A percentile compares a stretch with the other conserved stretches of the same genome.
Evolutionary conservation across 2,888 invertebrate genomes (phyloP).

Genomic region (Zelleria hepariella): DNA sequence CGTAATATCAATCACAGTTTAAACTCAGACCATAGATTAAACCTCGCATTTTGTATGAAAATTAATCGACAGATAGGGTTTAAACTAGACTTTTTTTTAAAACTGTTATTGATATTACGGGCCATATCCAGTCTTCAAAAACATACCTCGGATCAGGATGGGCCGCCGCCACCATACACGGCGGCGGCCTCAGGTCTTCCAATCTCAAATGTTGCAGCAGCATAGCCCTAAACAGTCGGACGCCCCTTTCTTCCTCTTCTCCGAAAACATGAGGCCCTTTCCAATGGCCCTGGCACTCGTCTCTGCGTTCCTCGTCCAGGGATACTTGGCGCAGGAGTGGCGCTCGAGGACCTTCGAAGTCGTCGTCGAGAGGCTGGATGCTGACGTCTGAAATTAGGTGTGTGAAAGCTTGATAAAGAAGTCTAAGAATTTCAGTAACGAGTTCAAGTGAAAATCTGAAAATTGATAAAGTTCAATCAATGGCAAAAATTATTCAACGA

Average conservation of each 20-base stretch:
- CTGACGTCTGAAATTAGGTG: conserved; percentile 53
- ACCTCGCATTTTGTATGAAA: too few relatives aligned
- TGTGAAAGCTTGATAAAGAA: too few relatives aligned
- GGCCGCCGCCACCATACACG: conserved; percentile 50
- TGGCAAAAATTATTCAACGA: too few relatives aligned
- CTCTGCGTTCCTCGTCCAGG: conserved; percentile 59
- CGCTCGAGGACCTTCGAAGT: conserved; percentile 54
- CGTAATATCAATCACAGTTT: too few relatives aligned
- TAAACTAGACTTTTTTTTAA: background rate
- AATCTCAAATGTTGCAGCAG: conserved; percentile 54
- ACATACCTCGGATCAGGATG: conserved; percentile 52
- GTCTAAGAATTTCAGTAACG: background rate
- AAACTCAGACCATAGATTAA: too few relatives aligned
- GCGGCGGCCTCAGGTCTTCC: conserved; percentile 55
- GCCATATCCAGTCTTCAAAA: too few relatives aligned
- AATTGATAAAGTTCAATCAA: too few relatives aligned
- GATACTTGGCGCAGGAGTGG: conserved; percentile 61
- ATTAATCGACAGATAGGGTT: too few relatives aligned
- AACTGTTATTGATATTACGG: background rate
- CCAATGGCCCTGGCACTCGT: conserved; percentile 67
- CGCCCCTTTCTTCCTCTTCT: conserved; percentile 60
- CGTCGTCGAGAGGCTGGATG: conserved; percentile 53
- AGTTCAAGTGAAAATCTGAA: too few relatives aligned
- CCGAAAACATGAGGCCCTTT: conserved; percentile 48
- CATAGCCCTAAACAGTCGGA: conserved; percentile 62